These are phyloP conservation scores for Prinia subflava DNA, from an alignment of 2,113 vertebrate species.

Conservation along the genomic window DNA sequence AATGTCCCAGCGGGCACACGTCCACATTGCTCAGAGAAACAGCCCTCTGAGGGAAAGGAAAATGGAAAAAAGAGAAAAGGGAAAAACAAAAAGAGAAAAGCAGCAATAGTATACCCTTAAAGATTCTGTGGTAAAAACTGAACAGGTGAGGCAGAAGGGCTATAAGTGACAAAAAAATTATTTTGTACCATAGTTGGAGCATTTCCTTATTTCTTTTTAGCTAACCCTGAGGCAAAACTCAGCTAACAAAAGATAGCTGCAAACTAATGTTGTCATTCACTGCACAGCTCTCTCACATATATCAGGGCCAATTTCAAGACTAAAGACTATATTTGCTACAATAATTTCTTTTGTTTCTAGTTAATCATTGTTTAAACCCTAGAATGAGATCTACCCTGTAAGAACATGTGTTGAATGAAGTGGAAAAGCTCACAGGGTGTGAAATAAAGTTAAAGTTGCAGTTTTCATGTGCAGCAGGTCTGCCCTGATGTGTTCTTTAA, in stretches of 20 bases:
- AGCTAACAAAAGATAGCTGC: background rate
- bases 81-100: background rate
- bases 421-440: background rate
- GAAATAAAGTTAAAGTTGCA: background rate
- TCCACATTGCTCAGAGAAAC: background rate
- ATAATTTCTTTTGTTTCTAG: background rate
- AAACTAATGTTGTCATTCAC: background rate
- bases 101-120: background rate
- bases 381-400: background rate
- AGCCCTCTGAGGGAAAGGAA: background rate
- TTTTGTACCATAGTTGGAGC: background rate
- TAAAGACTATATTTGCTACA: background rate
- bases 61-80: background rate
- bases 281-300: background rate
- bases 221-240: background rate
- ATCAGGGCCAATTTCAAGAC: background rate
- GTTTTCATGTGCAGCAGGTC: background rate
- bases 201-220: background rate
- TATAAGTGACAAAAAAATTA: background rate
- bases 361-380: background rate
- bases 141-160: background rate
- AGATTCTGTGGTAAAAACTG: background rate
- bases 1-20: background rate
- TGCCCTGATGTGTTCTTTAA: background rate
- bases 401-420: background rate